Evolutionary conservation across 2,113 vertebrate genomes (phyloP).

Genomic region (Apus apus): DNA sequence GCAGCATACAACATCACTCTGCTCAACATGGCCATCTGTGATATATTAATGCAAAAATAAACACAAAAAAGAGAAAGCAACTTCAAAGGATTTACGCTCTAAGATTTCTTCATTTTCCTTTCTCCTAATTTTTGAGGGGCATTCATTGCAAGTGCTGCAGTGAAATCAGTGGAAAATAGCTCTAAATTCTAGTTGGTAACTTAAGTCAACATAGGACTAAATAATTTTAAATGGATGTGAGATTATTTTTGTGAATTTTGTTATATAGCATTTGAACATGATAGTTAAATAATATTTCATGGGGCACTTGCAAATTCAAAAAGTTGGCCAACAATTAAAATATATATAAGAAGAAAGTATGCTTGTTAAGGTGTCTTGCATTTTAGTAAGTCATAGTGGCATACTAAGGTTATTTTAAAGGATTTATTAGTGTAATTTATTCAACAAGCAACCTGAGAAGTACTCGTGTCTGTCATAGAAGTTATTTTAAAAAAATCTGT

Average conservation of each 20-base stretch:
- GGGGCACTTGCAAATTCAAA: neutral
- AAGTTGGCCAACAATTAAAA: neutral
- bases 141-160: neutral
- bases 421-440: neutral
- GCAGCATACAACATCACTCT: neutral
- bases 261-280: neutral
- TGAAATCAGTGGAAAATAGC: conserved; percentile 9
- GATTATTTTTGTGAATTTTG: neutral
- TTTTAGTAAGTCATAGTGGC: neutral
- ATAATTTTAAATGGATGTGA: neutral
- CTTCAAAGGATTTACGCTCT: neutral
- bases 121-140: conserved; percentile 2
- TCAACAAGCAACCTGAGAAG: neutral
- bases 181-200: neutral
- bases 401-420: neutral
- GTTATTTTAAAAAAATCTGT: neutral
- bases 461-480: neutral
- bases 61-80: neutral
- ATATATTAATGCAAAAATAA: neutral
- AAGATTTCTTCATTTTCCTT: conserved; percentile 6
- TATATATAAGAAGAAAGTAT: neutral
- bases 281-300: neutral
- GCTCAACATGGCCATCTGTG: conserved; percentile 17
- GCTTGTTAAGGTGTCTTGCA: neutral
- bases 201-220: neutral